phyloP scores from a whole-genome alignment of 2,113 vertebrate species.

The Orthonyx spaldingii region DNA sequence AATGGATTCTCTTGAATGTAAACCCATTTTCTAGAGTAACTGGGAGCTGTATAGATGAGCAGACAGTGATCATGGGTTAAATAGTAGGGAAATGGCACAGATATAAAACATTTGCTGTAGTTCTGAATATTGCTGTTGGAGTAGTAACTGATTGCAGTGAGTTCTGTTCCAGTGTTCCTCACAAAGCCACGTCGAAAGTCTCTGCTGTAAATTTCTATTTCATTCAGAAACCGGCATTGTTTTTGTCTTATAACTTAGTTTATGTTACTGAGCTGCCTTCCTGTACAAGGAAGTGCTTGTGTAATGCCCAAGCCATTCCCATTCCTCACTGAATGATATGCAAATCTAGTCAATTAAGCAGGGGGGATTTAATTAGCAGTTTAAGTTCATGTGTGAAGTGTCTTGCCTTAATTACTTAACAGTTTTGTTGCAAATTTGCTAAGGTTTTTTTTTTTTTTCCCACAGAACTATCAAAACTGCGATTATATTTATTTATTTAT shows the following conservation, averaged over 20 bases:
- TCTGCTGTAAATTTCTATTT: not conserved
- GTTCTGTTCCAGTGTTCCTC: not conserved
- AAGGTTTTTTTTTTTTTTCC: conserved; percentile 61
- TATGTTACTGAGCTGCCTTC: conserved; percentile 23
- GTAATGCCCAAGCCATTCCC: conserved; percentile 66
- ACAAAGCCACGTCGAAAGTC: not conserved
- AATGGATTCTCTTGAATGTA: not conserved
- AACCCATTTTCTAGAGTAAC: not conserved
- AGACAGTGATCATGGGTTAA: not conserved
- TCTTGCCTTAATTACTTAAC: conserved; percentile 84
- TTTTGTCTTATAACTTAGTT: not conserved
- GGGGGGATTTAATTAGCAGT: conserved; percentile 86
- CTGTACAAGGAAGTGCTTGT: not conserved
- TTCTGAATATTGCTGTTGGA: not conserved
- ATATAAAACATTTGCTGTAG: not conserved
- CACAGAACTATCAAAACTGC: conserved; percentile 76
- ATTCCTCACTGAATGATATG: conserved; percentile 77
- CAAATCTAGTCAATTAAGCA: conserved; percentile 87
- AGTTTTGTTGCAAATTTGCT: conserved; percentile 83
- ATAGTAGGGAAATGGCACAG: not conserved
- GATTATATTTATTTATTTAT: conserved; percentile 66
- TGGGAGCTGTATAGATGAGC: not conserved
- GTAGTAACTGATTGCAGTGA: not conserved
- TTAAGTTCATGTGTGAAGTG: conserved; percentile 85
- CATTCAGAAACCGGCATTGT: not conserved